These are phyloP conservation scores for Cybosia mesomella DNA, from an alignment of 2,888 invertebrate genomes.

Conservation along the genomic window DNA sequence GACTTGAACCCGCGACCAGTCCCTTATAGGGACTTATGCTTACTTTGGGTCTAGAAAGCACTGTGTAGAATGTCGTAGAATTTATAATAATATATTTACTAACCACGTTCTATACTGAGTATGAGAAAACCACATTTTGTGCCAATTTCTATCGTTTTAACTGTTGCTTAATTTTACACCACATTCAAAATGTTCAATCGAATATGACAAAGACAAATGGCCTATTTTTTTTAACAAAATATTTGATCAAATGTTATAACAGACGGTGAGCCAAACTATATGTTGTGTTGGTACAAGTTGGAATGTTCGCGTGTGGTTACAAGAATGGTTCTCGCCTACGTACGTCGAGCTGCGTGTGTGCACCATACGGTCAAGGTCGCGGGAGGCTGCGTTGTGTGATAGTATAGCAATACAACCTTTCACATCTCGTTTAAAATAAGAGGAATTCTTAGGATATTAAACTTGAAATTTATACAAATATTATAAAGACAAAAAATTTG, in stretches of 20 bases:
- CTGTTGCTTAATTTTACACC: neutral
- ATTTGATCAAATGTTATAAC: neutral
- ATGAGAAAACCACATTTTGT: neutral
- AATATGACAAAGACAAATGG: neutral
- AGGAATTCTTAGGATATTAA: neutral
- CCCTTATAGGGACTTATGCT: too few species aligned
- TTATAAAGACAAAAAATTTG: too few species aligned
- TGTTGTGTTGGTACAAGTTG: neutral
- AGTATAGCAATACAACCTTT: conserved; percentile 6
- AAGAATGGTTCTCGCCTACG: conserved; percentile 16
- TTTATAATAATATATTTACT: too few species aligned
- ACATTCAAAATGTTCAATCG: neutral
- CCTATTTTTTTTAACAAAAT: neutral
- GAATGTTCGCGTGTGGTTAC: conserved; percentile 13
- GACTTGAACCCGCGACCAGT: too few species aligned
- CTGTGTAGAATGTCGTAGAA: too few species aligned
- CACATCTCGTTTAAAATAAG: conserved; percentile 1
- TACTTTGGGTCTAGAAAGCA: too few species aligned
- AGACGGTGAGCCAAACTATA: neutral
- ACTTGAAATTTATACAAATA: neutral
- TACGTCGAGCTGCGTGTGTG: conserved; percentile 5
- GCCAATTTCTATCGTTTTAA: neutral
- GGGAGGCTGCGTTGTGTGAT: conserved; percentile 14
- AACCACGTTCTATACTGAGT: neutral
- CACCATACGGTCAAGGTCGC: conserved; percentile 24